These are phyloP conservation scores for Empis livida DNA, from an alignment of 2,888 invertebrate genomes.

Conservation along the genomic window DNA sequence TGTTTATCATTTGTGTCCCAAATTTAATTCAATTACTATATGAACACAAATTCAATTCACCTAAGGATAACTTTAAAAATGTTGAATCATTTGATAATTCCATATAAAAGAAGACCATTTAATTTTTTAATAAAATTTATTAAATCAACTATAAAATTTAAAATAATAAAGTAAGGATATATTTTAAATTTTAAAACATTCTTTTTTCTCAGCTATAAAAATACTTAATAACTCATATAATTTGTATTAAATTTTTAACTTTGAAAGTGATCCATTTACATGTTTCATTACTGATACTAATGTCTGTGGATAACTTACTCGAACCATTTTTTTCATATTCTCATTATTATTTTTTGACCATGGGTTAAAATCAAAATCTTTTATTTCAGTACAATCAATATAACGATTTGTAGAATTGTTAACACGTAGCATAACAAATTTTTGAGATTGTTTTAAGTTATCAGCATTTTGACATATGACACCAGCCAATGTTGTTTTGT, in stretches of 20 bases:
- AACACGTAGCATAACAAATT: conserved; percentile 54
- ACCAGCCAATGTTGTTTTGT: conserved; percentile 57
- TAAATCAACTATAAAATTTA: too few species aligned
- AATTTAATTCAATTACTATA: too few species aligned
- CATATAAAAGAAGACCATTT: too few species aligned
- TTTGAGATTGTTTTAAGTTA: conserved; percentile 47
- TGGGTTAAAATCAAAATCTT: conserved; percentile 40
- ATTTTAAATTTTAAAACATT: too few species aligned
- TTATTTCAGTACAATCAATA: conserved; percentile 49
- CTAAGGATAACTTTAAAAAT: too few species aligned
- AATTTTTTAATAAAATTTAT: too few species aligned
- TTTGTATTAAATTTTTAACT: neutral
- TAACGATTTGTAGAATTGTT: conserved; percentile 42
- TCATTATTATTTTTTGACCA: conserved; percentile 44
- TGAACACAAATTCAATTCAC: too few species aligned
- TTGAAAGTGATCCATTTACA: neutral
- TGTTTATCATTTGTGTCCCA: too few species aligned
- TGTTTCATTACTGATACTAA: neutral
- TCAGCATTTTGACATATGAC: conserved; percentile 69
- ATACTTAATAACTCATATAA: neutral
- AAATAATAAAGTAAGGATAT: too few species aligned
- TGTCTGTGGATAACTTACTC: neutral
- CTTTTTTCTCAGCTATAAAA: too few species aligned
- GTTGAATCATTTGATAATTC: too few species aligned
- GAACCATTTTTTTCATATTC: neutral